Base-by-base conservation (phyloP, 1,140 invertebrate species). In the Neomicropteryx cornuta region DNA sequence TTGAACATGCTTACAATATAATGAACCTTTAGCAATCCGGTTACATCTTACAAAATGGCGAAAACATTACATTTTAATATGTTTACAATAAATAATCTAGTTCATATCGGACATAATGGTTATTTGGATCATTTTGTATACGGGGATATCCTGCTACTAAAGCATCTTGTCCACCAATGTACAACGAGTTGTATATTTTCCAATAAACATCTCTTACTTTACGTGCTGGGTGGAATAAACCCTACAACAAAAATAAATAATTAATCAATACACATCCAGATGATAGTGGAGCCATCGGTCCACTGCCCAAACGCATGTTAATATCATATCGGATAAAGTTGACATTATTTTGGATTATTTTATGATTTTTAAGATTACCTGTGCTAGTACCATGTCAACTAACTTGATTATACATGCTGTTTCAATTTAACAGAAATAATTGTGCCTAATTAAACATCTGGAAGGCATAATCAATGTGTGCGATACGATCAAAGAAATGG, bases 161-260 rank as follows among this genome's bases (percentile, higher is more conserved):
- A 5, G 95, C 85, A 68, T 99, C 97, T 68, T 99, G 95, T 19
- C 92, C 93, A 13, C 97, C 96, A 51, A 99, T 99, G 53, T 99
- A 99, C 11, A 99, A 72, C 2, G 94, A 96, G 68, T 99, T 99
- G 65, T 98, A 99, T 46, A 97, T 94, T 68, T 98, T 99, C 97
- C 97, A 99, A 60, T 97, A 97, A 1, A 99, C 95, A 60, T 99
- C 97, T 20, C 97, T 78, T 1, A 99, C 96, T 72, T 99, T 99
- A 39, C 97, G 73, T 6, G 97, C 97, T 6, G 97, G 97, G 72
- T 99, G 97, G 61, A 98, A 99, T 16, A 99, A 65, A 33, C 95
- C 96, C 81, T 96, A 66, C 38, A 75, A 67, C 49, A 52, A 50
- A 45, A 38, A 8, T 48, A 33, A 37, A 11, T 29, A 37, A 41